Conservation (phyloP, 2,888 invertebrate species). For the Thumatha senex region DNA sequence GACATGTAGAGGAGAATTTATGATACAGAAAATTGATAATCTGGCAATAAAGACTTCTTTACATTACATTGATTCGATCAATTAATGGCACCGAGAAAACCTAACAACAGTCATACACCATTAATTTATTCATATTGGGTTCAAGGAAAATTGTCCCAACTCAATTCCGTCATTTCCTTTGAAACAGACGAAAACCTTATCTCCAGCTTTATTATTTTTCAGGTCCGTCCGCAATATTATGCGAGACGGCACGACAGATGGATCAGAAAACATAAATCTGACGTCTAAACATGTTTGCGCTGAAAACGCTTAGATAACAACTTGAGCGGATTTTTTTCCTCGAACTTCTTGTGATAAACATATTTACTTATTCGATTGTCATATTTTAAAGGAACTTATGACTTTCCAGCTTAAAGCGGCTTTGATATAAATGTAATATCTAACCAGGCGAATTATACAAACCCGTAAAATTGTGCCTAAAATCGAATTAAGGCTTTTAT, state of each 20-base stretch:
- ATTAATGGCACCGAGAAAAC: constrained; percentile 36
- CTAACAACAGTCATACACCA: constrained; percentile 51
- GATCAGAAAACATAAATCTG: constrained; percentile 79
- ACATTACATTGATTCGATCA: constrained; percentile 33
- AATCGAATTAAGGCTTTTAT: too few species aligned
- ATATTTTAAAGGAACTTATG: constrained; percentile 15
- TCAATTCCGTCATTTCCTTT: constrained; percentile 63
- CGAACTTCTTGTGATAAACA: constrained; percentile 33
- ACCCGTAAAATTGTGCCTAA: too few species aligned
- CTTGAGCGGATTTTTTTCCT: constrained; percentile 41
- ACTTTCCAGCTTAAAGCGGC: too few species aligned
- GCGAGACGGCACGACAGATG: constrained; percentile 72
- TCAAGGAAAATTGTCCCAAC: constrained; percentile 65
- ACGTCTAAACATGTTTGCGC: constrained; percentile 74
- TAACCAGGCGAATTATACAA: background rate
- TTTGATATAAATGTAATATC: background rate
- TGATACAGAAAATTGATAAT: background rate
- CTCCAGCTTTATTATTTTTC: constrained; percentile 76
- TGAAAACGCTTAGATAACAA: constrained; percentile 51
- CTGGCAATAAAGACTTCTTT: constrained; percentile 35
- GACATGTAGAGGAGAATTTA: too few species aligned
- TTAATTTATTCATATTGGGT: constrained; percentile 60
- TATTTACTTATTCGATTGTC: constrained; percentile 28
- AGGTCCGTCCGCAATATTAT: constrained; percentile 76
- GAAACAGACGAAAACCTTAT: constrained; percentile 72